Percentiles rank a stretch among this genome's conserved stretches.
Evolutionary conservation across 2,113 vertebrate genomes (phyloP).

Genomic region (Cottus gobio): DNA sequence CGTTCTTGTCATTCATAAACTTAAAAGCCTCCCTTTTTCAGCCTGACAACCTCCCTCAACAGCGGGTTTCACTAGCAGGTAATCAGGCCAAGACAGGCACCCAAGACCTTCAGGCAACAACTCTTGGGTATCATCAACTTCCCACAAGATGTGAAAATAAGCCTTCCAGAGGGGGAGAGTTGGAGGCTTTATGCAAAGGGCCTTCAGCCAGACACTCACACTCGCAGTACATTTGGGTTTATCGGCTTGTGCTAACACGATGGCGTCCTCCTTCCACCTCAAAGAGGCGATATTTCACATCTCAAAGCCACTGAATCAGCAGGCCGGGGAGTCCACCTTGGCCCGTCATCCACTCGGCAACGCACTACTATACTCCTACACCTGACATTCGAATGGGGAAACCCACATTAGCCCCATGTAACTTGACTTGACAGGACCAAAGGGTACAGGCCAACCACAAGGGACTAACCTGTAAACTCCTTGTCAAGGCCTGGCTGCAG

Average conservation of each 20-base stretch:
- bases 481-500: slow-evolving; percentile 10
- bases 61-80: not conserved
- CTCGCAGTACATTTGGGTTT: not conserved
- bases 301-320: too few species aligned
- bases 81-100: not conserved
- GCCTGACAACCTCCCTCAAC: not conserved
- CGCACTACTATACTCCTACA: not conserved
- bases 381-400: not conserved
- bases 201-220: not conserved
- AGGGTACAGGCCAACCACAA: not conserved
- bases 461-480: slow-evolving; percentile 1
- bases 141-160: not conserved
- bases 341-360: not conserved
- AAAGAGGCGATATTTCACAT: slow-evolving; percentile 1
- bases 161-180: not conserved
- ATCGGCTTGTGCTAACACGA: not conserved
- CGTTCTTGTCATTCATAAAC: slow-evolving; percentile 4
- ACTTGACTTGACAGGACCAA: not conserved
- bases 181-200: not conserved
- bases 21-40: not conserved
- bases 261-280: not conserved
- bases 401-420: slow-evolving; percentile 1
- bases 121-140: not conserved
- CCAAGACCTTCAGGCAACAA: not conserved
- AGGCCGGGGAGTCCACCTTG: not conserved